Evolutionary conservation across 2,888 invertebrate genomes (phyloP), one percentile per base, ranked within the genome.

Genomic region (Nemotelus pantherinus): DNA sequence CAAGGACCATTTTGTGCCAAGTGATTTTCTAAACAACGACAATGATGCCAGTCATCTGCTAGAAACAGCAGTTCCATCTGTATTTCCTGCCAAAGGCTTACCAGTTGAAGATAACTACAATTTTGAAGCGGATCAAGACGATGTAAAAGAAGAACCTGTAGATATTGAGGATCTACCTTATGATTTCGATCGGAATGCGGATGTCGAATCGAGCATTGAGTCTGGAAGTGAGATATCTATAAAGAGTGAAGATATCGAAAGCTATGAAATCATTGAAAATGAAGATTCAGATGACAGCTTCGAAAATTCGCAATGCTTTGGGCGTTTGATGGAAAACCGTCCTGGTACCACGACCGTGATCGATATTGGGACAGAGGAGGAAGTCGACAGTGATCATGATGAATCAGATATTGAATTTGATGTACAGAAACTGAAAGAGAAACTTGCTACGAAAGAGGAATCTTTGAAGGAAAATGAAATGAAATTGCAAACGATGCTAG

Each of bases 341-440:
- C n/a, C 47, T 7, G 2, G 43, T 72, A 44, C 58, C 44, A 48
- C 7, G 43, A 48, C 10, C 39, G 9, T 5, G 39, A 63, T 63
- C 63, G 63, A 41, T 48, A 63, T 53, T 44, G 39, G 2, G 75
- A 75, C 41, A 75, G 75, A 39, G 75, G 48, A 10, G 25, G 25
- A 25, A 25, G 25, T 25, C 25, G 25, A 25, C 25, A 25, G 25
- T 25, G 25, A 25, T 25, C 25, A 25, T 25, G 25, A 25, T 25
- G 1, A 25, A 1, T 25, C 25, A 25, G 25, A 25, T 25, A 63
- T 39, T 48, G 75, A 75, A 48, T 48, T 53, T 5, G 67, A 45
- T 39, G 10, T 53, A 9, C 10, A 5, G 6, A 41, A 5, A 5
- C 25, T 75, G 7, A 41, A 43, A 44, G 47, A 43, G 47, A 53